These are phyloP conservation scores for Diabrotica virgifera DNA, from an alignment of 1,140 invertebrate species.

Conservation along the genomic window DNA sequence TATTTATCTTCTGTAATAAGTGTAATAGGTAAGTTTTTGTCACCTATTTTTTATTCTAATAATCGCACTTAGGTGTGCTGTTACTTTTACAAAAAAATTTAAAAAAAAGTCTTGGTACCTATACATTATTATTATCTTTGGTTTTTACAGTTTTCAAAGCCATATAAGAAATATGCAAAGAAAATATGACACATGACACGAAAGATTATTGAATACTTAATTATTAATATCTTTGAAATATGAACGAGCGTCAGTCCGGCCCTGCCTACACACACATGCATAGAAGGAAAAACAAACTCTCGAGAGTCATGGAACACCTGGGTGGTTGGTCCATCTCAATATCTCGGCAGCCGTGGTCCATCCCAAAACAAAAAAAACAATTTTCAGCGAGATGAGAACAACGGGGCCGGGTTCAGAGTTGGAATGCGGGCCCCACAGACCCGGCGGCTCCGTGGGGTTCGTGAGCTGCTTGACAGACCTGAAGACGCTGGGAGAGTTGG, in stretches of 20 bases:
- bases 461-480: constrained; percentile 8
- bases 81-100: too few species aligned
- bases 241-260: neutral
- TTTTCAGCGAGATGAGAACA: constrained; percentile 2
- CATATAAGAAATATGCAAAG: too few species aligned
- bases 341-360: neutral
- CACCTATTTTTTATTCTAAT: too few species aligned
- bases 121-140: too few species aligned
- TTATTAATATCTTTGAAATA: too few species aligned
- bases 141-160: too few species aligned
- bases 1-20: too few species aligned
- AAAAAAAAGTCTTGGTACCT: too few species aligned
- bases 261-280: constrained; percentile 21
- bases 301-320: constrained; percentile 46
- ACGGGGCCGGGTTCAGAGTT: neutral
- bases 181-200: too few species aligned
- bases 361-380: constrained; percentile 8
- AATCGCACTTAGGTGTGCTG: too few species aligned
- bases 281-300: constrained; percentile 44
- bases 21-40: too few species aligned
- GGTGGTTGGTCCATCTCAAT: constrained; percentile 32
- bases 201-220: too few species aligned
- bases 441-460: constrained; percentile 13
- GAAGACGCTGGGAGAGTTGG: constrained; percentile 7
- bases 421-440: constrained; percentile 18